Percentiles rank a stretch among this genome's conserved stretches.
phyloP scores from a whole-genome alignment of 2,797 vertebrate species.

The Kryptopterus vitreolus region DNA sequence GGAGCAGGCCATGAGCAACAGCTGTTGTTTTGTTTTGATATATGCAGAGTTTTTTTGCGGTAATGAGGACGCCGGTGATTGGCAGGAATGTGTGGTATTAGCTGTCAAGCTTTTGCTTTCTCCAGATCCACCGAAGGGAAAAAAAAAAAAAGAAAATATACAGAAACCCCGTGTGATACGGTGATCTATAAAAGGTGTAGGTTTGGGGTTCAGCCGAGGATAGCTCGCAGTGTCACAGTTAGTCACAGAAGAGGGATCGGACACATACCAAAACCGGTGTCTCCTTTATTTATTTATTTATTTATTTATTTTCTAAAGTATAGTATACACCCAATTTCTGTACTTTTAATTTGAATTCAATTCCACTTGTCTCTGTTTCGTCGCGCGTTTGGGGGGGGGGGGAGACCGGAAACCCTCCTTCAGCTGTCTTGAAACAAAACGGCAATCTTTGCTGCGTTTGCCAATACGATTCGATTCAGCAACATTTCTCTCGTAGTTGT shows the following conservation, averaged over 20 bases:
- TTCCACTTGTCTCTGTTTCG: no score
- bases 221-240: background rate
- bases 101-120: conserved; percentile 39
- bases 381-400: no score
- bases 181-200: conserved; percentile 15
- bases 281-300: no score
- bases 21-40: conserved; percentile 54
- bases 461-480: no score
- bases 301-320: no score
- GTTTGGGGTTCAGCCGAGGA: background rate
- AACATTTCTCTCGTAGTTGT: no score
- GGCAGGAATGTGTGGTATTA: conserved; percentile 37
- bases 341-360: no score
- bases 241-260: background rate
- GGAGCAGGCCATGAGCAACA: conserved; percentile 49
- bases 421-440: no score
- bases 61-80: conserved; percentile 52
- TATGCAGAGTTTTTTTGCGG: conserved; percentile 42
- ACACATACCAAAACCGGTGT: background rate
- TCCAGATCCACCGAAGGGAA: background rate
- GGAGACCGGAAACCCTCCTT: no score
- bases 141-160: conserved; percentile 4
- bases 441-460: no score
- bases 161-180: conserved; percentile 3
- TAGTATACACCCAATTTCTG: no score